These are phyloP conservation scores for Stramonita haemastoma DNA, from an alignment of 2,888 invertebrate species.

Conservation along the genomic window DNA sequence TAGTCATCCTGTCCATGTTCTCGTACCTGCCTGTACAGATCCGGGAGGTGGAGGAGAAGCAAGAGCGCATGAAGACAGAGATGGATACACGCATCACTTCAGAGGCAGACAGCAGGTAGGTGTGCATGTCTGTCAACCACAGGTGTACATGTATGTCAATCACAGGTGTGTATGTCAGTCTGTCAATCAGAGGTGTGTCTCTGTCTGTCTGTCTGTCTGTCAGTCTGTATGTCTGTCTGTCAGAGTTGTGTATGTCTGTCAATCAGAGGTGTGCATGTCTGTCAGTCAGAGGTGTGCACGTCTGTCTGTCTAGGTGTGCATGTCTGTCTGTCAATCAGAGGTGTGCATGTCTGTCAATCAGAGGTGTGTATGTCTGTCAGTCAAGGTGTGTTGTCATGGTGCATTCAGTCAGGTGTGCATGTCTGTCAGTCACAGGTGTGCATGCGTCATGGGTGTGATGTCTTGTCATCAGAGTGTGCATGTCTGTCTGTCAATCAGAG, in stretches of 20 bases:
- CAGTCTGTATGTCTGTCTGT: neutral
- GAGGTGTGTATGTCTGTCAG: neutral
- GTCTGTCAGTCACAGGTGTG: neutral
- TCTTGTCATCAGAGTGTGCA: too few relatives aligned
- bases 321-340: neutral
- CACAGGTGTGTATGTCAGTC: too few relatives aligned
- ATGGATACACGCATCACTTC: conserved; percentile 64
- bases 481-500: too few relatives aligned
- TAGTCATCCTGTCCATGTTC: neutral
- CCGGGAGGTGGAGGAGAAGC: conserved; percentile 69
- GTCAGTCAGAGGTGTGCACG: too few relatives aligned
- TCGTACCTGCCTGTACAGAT: conserved; percentile 55
- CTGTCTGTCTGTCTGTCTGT: neutral
- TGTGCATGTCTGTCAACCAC: neutral
- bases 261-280: too few relatives aligned
- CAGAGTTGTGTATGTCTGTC: too few relatives aligned
- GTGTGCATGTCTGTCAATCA: neutral
- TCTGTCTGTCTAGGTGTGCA: neutral
- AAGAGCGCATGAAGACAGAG: conserved; percentile 68
- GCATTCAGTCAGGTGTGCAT: neutral
- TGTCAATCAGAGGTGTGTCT: too few relatives aligned
- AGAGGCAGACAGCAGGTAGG: conserved; percentile 70
- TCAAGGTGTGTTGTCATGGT: neutral
- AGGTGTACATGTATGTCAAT: too few relatives aligned
- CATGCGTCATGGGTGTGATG: too few relatives aligned